Base-by-base conservation (phyloP, 2,888 invertebrate species). In the Hyposoter didymator region DNA sequence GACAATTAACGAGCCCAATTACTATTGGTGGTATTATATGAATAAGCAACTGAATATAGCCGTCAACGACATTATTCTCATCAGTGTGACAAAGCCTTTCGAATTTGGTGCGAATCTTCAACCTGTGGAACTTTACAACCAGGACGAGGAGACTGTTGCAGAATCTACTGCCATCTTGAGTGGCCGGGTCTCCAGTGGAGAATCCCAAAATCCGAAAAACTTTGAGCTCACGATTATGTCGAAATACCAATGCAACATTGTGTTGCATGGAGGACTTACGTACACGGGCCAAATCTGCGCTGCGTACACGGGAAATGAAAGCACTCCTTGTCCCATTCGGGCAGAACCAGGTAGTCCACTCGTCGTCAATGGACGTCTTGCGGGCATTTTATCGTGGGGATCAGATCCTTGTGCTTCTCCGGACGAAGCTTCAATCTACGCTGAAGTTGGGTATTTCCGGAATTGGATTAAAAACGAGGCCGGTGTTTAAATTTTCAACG, bases 211-310 rank as follows among this genome's bases (percentile, higher is more conserved):
- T 59, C 59, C 39, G 6, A 43, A 74, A 59, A 32, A 45, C 45
- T 45, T 62, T 22, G n/a, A 59, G 2, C 45, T 62, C 12, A 32
- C 62, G 0, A 62, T 74, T 14, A 32, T 62, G 19, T 62, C 74
- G 45, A 74, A 62, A 74, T 62, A 74, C 74, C 10, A 74, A 62
- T 74, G 74, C 32, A 62, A 74, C 62, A 28, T 12, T 17, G 8
- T 45, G 45, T 10, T 22, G n/a, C 45, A 28, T 19, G 74, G 74
- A 45, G 45, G n/a, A 14, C 19, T 74, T 32, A 45, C 74, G 17
- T 74, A 62, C 45, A 12, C 45, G 1, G 74, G 74, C 6, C 45
- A 74, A 62, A 74, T 74, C n/a, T 74, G 74, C n/a, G 74, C 74
- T 62, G 28, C 19, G 10, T 47, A 62, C n/a, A 10, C 47, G 17